Conservation (phyloP, 2,888 invertebrate genomes). For the Zaprionus obscuricornis region DNA sequence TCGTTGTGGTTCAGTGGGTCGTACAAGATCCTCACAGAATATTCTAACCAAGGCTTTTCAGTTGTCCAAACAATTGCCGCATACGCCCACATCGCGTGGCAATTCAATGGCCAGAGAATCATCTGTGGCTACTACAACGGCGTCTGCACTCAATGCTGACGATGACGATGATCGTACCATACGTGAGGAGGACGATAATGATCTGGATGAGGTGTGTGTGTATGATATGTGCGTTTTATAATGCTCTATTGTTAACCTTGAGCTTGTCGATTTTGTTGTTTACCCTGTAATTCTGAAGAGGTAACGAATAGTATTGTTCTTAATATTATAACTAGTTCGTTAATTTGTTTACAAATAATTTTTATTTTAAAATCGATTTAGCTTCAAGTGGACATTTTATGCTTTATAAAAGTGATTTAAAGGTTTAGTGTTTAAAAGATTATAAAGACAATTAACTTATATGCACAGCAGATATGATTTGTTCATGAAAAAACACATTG, state of each 20-base stretch:
- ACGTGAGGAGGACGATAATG: conserved; percentile 87
- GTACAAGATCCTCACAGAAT: conserved; percentile 90
- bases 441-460: too few relatives aligned
- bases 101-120: conserved; percentile 79
- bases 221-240: too few relatives aligned
- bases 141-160: conserved; percentile 74
- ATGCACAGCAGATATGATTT: too few relatives aligned
- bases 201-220: conserved; percentile 82
- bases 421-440: too few relatives aligned
- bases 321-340: too few relatives aligned
- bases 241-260: conserved; percentile 47
- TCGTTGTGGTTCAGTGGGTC: conserved; percentile 84
- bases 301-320: too few relatives aligned
- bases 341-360: too few relatives aligned
- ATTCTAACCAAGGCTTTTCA: conserved; percentile 93
- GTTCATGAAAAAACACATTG: too few relatives aligned
- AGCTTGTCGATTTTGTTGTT: conserved; percentile 30
- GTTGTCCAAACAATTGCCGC: conserved; percentile 84
- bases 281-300: not conserved
- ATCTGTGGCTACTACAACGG: conserved; percentile 79
- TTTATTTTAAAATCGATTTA: too few relatives aligned
- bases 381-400: too few relatives aligned
- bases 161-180: conserved; percentile 87
- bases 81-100: conserved; percentile 82
- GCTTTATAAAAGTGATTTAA: too few relatives aligned